phyloP scores from a whole-genome alignment of 37 sponge, comb jelly and placozoan genomes.

The Ianthella basta region DNA sequence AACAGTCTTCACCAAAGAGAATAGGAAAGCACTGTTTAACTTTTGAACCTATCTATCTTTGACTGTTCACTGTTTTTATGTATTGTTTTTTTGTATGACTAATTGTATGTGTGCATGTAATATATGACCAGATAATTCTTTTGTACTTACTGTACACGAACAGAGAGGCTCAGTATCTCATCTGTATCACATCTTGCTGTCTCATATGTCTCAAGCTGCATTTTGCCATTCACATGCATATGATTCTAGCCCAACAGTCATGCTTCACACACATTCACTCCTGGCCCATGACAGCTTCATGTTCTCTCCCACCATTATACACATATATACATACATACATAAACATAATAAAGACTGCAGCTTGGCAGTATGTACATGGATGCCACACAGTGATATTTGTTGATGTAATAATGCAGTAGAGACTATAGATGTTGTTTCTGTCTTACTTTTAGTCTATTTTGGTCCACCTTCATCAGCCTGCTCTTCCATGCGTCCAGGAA shows the following conservation, averaged over 20 bases:
- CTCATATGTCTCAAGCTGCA: no score
- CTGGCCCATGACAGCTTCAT: no score
- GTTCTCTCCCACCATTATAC: no score
- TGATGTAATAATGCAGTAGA: neutral
- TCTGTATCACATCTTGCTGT: no score
- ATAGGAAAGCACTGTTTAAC: slow-evolving; percentile 42
- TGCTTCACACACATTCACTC: no score
- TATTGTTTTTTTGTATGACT: neutral
- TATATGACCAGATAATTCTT: no score
- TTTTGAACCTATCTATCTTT: neutral
- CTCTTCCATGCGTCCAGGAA: slow-evolving; percentile 19
- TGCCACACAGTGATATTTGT: neutral
- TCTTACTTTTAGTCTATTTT: neutral
- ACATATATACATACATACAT: neutral
- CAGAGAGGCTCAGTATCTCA: no score
- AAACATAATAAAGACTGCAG: slow-evolving; percentile 11
- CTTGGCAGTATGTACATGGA: neutral
- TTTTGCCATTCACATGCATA: no score
- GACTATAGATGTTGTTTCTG: no score
- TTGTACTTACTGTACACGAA: no score
- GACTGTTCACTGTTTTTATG: neutral
- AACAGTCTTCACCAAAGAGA: slow-evolving; percentile 20
- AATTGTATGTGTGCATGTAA: slow-evolving; percentile 11
- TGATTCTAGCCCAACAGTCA: no score
- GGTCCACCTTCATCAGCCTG: neutral